Evolutionary conservation across 2,113 vertebrate species (phyloP), one percentile per base, ranked within the genome.

Genomic region (Poeciliopsis turrubarensis): DNA sequence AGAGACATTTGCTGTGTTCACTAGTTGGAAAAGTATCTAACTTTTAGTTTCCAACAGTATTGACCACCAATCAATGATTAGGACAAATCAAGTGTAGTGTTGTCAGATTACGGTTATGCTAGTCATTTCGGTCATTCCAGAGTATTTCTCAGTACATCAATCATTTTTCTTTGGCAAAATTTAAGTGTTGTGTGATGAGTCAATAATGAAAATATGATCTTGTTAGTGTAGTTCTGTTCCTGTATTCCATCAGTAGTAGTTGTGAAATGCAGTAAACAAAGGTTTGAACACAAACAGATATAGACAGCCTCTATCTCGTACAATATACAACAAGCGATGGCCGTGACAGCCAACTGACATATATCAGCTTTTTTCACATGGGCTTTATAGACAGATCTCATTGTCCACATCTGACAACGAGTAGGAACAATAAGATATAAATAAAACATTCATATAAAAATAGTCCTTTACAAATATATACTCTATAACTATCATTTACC

Each of bases 371-470:
- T 86, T 60, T 78, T 73, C 89, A 90, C 80, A 67, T 57, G 62
- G 74, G 75, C 60, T 85, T 85, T 82, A 72, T 77, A 94, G 94
- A 89, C 92, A 94, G 83, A 82, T 62, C 37, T 77, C 57, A 51
- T 72, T 62, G 83, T 78, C 81, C 66, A 73, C 79, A 92, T 84
- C 89, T 87, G 90, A 94, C 89, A 85, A 63, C 84, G 91, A 93
- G 87, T 91, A 94, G 91, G 94, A 65, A 60, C 51, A 65, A 94
- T 89, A 88, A 92, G 75, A 95, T 96, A 98, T 98, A 98, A 98
- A 99, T 98, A 98, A 98, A 95, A 96, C 95, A 97, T 96, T 95
- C 96, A 97, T 98, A 98, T 96, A 98, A 98, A 99, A 99, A 98
- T 98, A 98, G 94, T 95, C 94, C 98, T 94, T 97, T 94, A 97